These are phyloP conservation scores for Corythaeola cristata DNA, from an alignment of 2,113 vertebrate genomes.

Conservation along the genomic window DNA sequence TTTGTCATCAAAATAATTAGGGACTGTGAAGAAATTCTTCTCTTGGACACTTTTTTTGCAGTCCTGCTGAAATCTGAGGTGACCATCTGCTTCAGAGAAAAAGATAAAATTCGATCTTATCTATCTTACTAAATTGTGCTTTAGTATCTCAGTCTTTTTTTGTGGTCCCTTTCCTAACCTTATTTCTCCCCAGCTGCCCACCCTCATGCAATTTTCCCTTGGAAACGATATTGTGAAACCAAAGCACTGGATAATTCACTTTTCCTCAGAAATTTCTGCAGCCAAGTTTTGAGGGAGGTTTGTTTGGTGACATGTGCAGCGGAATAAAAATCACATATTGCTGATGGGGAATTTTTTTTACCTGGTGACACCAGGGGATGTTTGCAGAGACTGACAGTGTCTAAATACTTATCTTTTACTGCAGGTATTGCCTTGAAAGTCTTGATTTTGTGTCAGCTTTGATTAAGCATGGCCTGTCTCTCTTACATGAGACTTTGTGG, in stretches of 20 bases:
- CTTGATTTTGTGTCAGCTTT: slow-evolving; percentile 78
- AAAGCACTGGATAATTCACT: background rate
- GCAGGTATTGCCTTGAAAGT: slow-evolving; percentile 68
- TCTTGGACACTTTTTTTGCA: background rate
- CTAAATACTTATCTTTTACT: slow-evolving; percentile 70
- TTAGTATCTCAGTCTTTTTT: background rate
- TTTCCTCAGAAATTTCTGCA: slow-evolving; percentile 2
- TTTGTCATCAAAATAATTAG: background rate
- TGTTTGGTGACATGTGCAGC: background rate
- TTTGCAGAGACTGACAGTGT: slow-evolving; percentile 77
- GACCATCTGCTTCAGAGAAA: background rate
- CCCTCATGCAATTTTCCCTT: background rate
- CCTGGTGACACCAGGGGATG: slow-evolving; percentile 69
- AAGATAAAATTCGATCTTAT: background rate
- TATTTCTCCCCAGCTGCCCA: background rate
- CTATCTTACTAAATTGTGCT: background rate
- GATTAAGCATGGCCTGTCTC: slow-evolving; percentile 59
- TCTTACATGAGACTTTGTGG: background rate
- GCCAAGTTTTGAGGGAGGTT: background rate
- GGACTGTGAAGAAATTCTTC: background rate
- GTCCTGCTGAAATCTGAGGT: background rate
- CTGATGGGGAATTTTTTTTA: slow-evolving; percentile 64
- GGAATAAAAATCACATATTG: slow-evolving; percentile 49
- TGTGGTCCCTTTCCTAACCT: background rate
- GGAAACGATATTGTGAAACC: background rate